Percentiles rank a stretch among this genome's conserved stretches.
Conservation (phyloP, 1,140 invertebrate species). For the Drosophila sproati region DNA sequence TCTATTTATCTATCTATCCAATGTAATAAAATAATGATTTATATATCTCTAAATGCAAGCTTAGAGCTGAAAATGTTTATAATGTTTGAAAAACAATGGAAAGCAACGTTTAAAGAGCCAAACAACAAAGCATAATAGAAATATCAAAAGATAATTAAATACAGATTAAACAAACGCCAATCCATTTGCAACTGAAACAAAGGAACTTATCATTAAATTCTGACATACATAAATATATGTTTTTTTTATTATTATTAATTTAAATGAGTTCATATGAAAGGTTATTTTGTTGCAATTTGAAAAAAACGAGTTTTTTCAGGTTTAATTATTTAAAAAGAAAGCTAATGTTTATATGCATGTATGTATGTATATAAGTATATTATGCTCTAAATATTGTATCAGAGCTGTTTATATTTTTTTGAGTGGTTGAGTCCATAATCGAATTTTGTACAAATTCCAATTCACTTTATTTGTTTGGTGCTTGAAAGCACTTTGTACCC, state of each 20-base stretch:
- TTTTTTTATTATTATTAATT: not conserved
- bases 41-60: too few species aligned
- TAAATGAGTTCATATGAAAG: not conserved
- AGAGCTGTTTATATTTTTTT: too few species aligned
- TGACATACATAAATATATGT: not conserved
- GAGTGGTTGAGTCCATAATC: not conserved
- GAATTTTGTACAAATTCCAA: constrained; percentile 2
- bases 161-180: not conserved
- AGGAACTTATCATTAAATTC: not conserved
- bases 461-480: constrained; percentile 53
- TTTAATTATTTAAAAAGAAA: constrained; percentile 13
- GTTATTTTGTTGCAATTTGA: not conserved
- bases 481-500: constrained; percentile 62
- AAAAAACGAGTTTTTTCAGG: not conserved
- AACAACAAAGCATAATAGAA: not conserved
- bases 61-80: too few species aligned
- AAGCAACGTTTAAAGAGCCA: too few species aligned
- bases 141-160: not conserved
- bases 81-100: too few species aligned
- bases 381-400: too few species aligned
- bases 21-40: too few species aligned
- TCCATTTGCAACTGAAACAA: not conserved
- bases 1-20: too few species aligned
- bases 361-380: not conserved
- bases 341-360: not conserved